These are phyloP conservation scores for Chlorodrepanis virens DNA, from an alignment of 2,113 vertebrate species.

Conservation along the genomic window DNA sequence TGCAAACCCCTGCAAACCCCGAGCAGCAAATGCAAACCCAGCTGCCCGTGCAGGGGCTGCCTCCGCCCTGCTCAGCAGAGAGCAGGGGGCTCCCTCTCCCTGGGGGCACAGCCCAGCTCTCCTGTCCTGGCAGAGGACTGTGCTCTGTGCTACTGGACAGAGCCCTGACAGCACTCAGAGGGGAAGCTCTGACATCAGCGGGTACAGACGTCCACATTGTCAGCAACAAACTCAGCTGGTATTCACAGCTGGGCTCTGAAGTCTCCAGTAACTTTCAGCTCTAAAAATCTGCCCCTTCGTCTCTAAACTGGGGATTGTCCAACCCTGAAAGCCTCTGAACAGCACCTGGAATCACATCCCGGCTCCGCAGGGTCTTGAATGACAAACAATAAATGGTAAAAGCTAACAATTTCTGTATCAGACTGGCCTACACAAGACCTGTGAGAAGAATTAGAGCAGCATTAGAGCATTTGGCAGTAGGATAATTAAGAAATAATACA, in stretches of 20 bases:
- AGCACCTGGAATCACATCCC: not conserved
- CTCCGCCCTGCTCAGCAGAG: not conserved
- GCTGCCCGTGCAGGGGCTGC: accelerated
- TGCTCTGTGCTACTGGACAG: too few species aligned
- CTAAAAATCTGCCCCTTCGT: not conserved
- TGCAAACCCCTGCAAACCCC: accelerated
- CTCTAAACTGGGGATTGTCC: not conserved
- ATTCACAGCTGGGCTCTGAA: not conserved
- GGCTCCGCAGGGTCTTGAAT: not conserved
- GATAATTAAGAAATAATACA: not conserved
- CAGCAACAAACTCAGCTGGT: accelerated
- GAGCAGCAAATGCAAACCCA: accelerated
- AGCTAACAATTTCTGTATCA: not conserved
- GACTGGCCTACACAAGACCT: not conserved
- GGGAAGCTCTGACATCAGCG: too few species aligned
- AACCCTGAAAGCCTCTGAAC: not conserved
- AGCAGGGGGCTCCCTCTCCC: not conserved
- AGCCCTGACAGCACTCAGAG: not conserved
- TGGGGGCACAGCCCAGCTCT: too few species aligned
- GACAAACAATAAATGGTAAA: not conserved
- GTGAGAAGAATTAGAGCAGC: not conserved
- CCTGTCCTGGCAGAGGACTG: accelerated
- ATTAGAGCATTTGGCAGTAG: not conserved
- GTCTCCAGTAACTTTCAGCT: not conserved
- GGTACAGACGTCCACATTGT: accelerated